Evolutionary conservation across 2,797 vertebrate species (phyloP).

Genomic region (Ispidina picta): DNA sequence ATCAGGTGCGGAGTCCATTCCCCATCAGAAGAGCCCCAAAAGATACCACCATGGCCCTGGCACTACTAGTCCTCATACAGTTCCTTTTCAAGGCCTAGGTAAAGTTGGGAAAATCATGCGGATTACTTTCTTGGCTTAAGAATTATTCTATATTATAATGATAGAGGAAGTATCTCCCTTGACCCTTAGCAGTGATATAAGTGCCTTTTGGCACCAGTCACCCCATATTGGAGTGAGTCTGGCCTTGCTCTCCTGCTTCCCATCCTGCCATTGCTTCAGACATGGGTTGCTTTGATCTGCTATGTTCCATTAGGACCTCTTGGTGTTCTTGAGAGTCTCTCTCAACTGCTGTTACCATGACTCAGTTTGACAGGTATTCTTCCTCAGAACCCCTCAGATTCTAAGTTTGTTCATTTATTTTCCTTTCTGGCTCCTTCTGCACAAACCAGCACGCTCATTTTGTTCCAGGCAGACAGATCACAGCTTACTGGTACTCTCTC

Average conservation of each 20-base stretch:
- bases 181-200: neutral
- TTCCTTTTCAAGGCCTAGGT: neutral
- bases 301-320: neutral
- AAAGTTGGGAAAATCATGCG: neutral
- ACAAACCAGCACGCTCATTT: rapidly evolving
- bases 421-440: neutral
- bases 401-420: neutral
- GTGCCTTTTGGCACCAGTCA: neutral
- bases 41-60: neutral
- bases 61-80: neutral
- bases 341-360: rapidly evolving
- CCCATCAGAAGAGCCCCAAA: neutral
- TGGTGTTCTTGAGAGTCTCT: neutral
- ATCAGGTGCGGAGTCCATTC: neutral
- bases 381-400: neutral
- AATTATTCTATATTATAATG: neutral
- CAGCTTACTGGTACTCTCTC: neutral
- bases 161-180: neutral
- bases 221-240: neutral
- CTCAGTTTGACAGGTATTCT: neutral
- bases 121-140: neutral
- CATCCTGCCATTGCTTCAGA: neutral
- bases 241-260: neutral
- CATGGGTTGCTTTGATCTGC: neutral
- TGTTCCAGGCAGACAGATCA: neutral